Evolutionary conservation across 2,113 vertebrate species (phyloP), one percentile per base, ranked within the genome.

Genomic region (Symphodus melops): DNA sequence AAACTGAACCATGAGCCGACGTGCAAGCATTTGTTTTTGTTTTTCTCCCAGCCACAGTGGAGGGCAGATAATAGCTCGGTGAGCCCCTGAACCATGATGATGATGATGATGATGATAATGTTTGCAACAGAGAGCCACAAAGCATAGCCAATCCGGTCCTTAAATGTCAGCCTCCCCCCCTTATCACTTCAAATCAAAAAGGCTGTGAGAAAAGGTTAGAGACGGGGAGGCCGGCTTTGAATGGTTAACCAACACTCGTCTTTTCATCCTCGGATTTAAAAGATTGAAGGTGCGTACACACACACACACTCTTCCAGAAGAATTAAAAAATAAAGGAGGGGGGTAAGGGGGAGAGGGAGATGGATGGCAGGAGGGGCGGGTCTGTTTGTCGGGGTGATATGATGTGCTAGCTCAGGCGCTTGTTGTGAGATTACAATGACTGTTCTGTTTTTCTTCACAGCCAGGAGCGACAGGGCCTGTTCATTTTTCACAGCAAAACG

Each of bases 161-260:
- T 86, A 89, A 93, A 94, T 92, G 92, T 90, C 92, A 91, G 68
- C 77, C 80, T 61, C 46, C 56, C 51, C 74, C 60, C 76, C 52
- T 0, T 79, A 86, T 84, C 60, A 68, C 73, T 53, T 68, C 25
- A 14, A 79, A n/a, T n/a, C 79, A 81, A 68, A 84, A 62, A 33
- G 57, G 66, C 56, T 72, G 28, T 9, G 17, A 75, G 69, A 64
- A 54, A 70, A 82, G 71, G 49, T 77, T 65, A 2, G 48, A 53
- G 77, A 73, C 76, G 78, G n/a, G 1, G 46, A 49, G 28, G 49
- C 59, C 68, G 61, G 77, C 64, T 87, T 51, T 46, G 69, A 77
- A 84, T 77, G 64, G 85, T 85, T 77, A 75, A 77, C 85, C 66
- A 84, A 87, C 72, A 55, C 56, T 49, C 10, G 73, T 84, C 46